A percentile compares a stretch with the other conserved stretches of the same genome.
Conservation (phyloP, 2,797 vertebrate species). For the Vipera latastei region DNA sequence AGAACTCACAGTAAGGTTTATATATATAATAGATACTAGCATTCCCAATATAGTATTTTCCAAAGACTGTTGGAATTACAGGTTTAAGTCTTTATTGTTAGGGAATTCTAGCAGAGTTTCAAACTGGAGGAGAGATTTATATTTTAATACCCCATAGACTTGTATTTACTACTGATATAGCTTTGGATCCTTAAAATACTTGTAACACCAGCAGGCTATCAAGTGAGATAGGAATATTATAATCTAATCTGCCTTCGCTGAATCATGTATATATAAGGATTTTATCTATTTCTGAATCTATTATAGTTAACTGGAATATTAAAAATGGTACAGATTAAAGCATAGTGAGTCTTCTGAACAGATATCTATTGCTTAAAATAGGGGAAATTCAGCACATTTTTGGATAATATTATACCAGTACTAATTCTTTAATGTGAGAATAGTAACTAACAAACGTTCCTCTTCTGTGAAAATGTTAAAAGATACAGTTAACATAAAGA, state of each 20-base stretch:
- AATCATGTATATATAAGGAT: neutral
- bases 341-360: neutral
- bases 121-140: neutral
- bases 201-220: neutral
- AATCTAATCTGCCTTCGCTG: neutral
- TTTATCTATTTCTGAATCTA: rapidly evolving
- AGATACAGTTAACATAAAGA: neutral
- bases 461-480: neutral
- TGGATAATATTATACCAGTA: neutral
- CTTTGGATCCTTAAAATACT: neutral
- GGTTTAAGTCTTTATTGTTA: neutral
- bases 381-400: neutral
- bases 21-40: neutral
- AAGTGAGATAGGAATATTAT: neutral
- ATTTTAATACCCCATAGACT: neutral
- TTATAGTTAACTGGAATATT: neutral
- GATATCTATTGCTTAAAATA: neutral
- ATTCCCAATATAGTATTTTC: neutral
- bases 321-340: neutral
- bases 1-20: neutral
- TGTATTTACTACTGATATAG: neutral
- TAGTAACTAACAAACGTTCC: neutral
- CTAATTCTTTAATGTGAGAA: neutral
- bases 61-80: neutral
- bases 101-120: neutral